Conservation (phyloP, 2,888 invertebrate genomes). For the Macrophya annulata region DNA sequence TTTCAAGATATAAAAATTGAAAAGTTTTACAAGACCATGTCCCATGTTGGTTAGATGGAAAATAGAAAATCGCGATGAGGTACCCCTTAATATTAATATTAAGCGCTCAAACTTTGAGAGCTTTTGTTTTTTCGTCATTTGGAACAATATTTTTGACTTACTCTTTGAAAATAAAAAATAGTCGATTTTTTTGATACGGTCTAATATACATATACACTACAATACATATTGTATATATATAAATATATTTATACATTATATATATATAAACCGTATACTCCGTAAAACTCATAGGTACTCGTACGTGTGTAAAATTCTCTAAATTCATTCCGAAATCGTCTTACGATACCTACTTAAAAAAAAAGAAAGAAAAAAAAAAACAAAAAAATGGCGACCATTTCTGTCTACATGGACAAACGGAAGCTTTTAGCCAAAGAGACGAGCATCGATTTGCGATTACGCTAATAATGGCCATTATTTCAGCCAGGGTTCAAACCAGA, state of each 20-base stretch:
- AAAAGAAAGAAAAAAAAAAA: neutral
- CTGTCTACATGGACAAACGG: constrained; percentile 11
- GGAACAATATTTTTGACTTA: no score
- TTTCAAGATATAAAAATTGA: no score
- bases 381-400: constrained; percentile 19
- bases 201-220: no score
- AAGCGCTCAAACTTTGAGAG: no score
- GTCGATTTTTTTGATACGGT: no score
- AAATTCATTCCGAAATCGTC: neutral
- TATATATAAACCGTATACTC: neutral
- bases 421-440: constrained; percentile 51
- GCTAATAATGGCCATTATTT: constrained; percentile 44
- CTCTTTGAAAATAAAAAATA: no score
- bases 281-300: neutral
- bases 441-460: constrained; percentile 51
- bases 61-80: no score
- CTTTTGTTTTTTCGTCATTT: no score
- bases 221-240: neutral
- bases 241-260: neutral
- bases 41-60: no score
- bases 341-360: neutral
- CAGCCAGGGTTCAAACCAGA: constrained; percentile 9
- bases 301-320: neutral
- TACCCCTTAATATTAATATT: no score
- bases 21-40: no score